Base-by-base conservation (phyloP, 2,113 vertebrate species). In the Verasper variegatus region DNA sequence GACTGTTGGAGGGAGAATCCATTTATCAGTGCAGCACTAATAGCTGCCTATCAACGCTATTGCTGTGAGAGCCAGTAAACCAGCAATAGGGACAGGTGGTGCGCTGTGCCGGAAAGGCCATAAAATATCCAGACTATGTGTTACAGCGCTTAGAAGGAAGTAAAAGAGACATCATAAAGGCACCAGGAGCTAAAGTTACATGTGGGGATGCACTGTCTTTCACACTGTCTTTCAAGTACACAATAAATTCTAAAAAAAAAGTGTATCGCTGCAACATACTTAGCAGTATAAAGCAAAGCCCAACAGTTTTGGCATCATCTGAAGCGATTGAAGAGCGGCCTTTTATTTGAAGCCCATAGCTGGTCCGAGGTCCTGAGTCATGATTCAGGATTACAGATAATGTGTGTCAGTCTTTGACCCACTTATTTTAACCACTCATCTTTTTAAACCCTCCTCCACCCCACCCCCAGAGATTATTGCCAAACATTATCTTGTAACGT, bases 21-120 rank as follows among this genome's bases (percentile, higher is more conserved):
- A 80, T 87, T 84, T 51, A 86, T 88, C 78, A 79, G n/a, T 20
- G 51, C 67, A 55, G 35, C 80, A 71, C 74, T 84, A 86, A 92
- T 87, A 86, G 78, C 72, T 52, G 68, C 79, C 70, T 49, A 81
- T 91, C 74, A 90, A 80, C 58, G 70, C 59, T 70, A 78, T 61
- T 78, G 62, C 59, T 31, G 45, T 76, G 73, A 68, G 66, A 86
- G 80, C 24, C 61, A 52, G 61, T 80, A 88, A 80, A 78, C 55
- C 47, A 72, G 45, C 5, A 20, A 57, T 60, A 74, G 72, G 68
- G 65, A 81, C 84, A 87, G 86, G 74, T 89, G 89, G 81, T 83
- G 73, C 69, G 71, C 78, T 83, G 66, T 26, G 31, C 52, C 1
- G 49, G 10, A 18, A 42, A 72, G 83, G 74, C 66, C 61, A 85